Conservation (phyloP, 53 echinoderm and acorn worm species). For the Apostichopus leukothele region DNA sequence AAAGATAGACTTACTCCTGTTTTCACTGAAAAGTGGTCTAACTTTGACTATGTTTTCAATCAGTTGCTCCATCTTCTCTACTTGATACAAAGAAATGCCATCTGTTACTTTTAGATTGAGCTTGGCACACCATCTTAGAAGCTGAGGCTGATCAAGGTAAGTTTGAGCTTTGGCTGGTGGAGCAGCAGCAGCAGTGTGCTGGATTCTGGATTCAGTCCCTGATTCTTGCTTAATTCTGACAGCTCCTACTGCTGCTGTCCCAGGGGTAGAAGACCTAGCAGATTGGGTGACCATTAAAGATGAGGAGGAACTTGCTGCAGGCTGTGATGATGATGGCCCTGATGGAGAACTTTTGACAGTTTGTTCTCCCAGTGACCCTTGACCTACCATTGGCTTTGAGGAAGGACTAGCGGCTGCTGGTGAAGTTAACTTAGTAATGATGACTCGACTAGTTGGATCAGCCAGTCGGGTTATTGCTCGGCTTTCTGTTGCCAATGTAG, state of each 20-base stretch:
- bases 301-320: neutral
- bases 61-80: constrained; percentile 75
- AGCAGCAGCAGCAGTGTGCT: neutral
- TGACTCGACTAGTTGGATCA: constrained; percentile 35
- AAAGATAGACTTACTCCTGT: constrained; percentile 66
- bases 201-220: neutral
- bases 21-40: constrained; percentile 70
- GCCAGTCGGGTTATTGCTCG: constrained; percentile 25
- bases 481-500: neutral
- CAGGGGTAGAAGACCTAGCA: neutral
- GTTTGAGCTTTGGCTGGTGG: constrained; percentile 11
- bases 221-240: neutral
- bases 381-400: neutral
- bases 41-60: constrained; percentile 72
- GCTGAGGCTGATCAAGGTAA: constrained; percentile 34
- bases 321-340: neutral
- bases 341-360: neutral
- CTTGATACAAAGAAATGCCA: constrained; percentile 61
- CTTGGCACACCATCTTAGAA: constrained; percentile 22
- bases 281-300: neutral
- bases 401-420: neutral
- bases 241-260: neutral
- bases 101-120: constrained; percentile 39
- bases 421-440: constrained; percentile 25
- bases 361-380: neutral